Evolutionary conservation across 2,113 vertebrate species (phyloP).

Genomic region (Strix aluco): DNA sequence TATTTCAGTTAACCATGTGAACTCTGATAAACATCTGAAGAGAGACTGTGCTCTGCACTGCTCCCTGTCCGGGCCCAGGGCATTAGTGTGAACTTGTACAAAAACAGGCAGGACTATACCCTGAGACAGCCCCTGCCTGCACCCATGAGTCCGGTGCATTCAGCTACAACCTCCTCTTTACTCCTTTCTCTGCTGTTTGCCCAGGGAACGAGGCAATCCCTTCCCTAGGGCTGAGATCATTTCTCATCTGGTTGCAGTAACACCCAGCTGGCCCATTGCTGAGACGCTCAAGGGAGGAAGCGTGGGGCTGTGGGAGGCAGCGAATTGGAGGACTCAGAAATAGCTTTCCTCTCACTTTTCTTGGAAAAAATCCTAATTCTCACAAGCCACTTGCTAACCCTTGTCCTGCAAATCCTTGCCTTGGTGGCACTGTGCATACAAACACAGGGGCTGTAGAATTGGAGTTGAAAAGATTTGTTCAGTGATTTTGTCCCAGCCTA

Average conservation of each 20-base stretch:
- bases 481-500: neutral
- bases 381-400: neutral
- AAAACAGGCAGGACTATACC: too few species aligned
- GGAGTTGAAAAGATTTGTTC: neutral
- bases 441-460: neutral
- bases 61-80: neutral
- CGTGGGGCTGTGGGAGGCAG: neutral
- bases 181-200: neutral
- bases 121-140: neutral
- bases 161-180: neutral
- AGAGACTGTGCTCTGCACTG: neutral
- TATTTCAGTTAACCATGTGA: slow-evolving; percentile 75
- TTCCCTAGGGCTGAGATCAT: neutral
- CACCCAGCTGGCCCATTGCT: neutral
- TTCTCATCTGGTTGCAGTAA: neutral
- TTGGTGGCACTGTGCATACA: neutral
- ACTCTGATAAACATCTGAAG: slow-evolving; percentile 64
- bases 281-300: neutral
- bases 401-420: neutral
- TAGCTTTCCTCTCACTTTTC: neutral
- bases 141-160: fast-evolving
- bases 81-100: neutral
- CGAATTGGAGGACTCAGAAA: neutral
- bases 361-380: neutral
- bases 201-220: neutral